Evolutionary conservation across 2,797 vertebrate genomes (phyloP).

Genomic region (Leucoraja ocellata): DNA sequence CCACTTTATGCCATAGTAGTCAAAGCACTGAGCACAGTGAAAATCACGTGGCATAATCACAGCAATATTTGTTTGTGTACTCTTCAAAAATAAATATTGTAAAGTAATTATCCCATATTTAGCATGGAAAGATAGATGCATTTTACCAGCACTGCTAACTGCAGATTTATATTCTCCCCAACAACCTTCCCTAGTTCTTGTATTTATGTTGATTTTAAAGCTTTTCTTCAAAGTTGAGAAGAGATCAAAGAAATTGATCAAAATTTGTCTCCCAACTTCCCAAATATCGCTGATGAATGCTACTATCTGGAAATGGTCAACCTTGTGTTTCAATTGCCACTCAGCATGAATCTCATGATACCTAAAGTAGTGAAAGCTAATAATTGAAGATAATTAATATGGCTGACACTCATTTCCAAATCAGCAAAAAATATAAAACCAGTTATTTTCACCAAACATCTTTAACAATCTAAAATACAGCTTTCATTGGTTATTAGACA

Average conservation of each 20-base stretch:
- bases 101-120: neutral
- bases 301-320: neutral
- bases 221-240: neutral
- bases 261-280: neutral
- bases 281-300: neutral
- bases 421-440: neutral
- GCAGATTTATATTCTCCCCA: neutral
- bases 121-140: neutral
- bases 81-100: neutral
- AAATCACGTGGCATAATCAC: neutral
- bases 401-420: neutral
- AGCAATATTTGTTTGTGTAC: neutral
- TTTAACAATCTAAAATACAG: neutral
- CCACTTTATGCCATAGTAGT: neutral
- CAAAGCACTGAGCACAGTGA: neutral
- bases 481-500: neutral
- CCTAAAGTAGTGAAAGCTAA: too few relatives aligned
- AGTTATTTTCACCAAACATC: neutral
- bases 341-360: neutral
- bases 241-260: slow-evolving; percentile 12
- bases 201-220: neutral
- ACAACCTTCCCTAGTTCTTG: neutral
- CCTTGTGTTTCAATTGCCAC: neutral
- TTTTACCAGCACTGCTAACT: neutral
- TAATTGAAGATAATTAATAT: neutral